These are phyloP conservation scores for Xylota segnis DNA, from an alignment of 2,888 invertebrate genomes.

Conservation along the genomic window DNA sequence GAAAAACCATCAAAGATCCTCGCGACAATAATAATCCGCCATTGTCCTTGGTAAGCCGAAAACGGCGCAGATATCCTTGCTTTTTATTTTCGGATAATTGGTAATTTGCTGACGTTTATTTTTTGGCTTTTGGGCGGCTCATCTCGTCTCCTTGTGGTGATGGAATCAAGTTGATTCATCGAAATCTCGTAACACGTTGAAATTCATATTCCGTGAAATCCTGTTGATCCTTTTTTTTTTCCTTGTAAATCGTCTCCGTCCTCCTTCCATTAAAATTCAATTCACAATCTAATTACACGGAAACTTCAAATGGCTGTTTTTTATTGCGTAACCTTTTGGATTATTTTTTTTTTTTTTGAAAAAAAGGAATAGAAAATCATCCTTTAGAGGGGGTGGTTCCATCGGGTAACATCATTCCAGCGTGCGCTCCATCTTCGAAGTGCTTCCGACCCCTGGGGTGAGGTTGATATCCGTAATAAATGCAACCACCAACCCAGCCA, in stretches of 20 bases:
- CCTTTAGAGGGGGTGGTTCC: constrained; percentile 50
- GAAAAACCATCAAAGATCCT: constrained; percentile 64
- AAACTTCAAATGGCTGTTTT: constrained; percentile 75
- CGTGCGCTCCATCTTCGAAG: constrained; percentile 59
- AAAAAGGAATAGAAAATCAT: constrained; percentile 14
- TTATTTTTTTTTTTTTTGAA: constrained; percentile 32
- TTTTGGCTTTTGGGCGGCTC: constrained; percentile 19
- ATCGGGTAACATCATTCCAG: constrained; percentile 5
- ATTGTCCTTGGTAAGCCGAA: constrained; percentile 48
- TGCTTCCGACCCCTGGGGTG: constrained; percentile 72
- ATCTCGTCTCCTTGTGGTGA: neutral
- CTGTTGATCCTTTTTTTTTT: constrained; percentile 71
- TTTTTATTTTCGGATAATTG: constrained; percentile 69
- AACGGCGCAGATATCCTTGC: constrained; percentile 32
- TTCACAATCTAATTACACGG: constrained; percentile 76
- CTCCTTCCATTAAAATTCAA: constrained; percentile 71
- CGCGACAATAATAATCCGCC: constrained; percentile 64
- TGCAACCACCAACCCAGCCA: constrained; percentile 69
- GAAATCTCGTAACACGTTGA: constrained; percentile 69
- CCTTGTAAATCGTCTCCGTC: neutral
- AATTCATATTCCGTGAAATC: constrained; percentile 74
- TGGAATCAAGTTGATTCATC: constrained; percentile 60
- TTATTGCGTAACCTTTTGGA: constrained; percentile 75
- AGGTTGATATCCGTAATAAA: constrained; percentile 62
- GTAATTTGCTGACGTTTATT: constrained; percentile 76